Conservation (phyloP, 2,113 vertebrate genomes). For the Pelecanoides urinatrix region DNA sequence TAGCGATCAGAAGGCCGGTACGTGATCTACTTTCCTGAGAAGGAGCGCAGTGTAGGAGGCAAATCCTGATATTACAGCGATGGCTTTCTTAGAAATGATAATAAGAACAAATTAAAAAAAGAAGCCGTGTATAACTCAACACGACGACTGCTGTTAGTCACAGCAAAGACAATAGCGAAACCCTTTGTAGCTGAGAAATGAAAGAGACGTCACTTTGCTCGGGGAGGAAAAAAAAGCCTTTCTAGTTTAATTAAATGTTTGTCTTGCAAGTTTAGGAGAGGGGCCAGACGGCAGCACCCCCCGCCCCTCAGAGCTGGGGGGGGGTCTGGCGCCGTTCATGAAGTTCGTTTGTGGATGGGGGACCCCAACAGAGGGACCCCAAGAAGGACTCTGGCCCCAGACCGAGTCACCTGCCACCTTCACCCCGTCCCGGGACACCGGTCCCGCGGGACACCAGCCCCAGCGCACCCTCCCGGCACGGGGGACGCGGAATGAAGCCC, state of each 20-base stretch:
- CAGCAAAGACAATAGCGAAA: background rate
- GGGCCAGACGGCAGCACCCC: background rate
- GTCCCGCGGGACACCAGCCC: background rate
- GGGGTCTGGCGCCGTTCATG: rapidly evolving
- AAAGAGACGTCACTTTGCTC: background rate
- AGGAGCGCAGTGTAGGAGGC: conserved; percentile 38
- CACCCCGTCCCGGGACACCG: rapidly evolving
- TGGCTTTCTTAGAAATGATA: conserved; percentile 21
- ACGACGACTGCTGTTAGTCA: background rate
- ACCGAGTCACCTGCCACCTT: rapidly evolving
- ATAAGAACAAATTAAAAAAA: conserved; percentile 38
- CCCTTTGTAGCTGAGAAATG: background rate
- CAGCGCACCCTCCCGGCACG: rapidly evolving
- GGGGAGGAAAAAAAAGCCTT: background rate
- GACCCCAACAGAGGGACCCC: rapidly evolving
- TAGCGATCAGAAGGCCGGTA: background rate
- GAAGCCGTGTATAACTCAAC: background rate
- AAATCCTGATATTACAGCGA: background rate
- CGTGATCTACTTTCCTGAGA: background rate
- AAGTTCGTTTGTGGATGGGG: rapidly evolving
- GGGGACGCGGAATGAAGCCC: background rate
- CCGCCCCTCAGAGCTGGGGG: rapidly evolving
- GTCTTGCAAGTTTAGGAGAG: background rate
- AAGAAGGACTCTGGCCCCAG: background rate
- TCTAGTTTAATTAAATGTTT: background rate